Evolutionary conservation across 2,888 invertebrate species (phyloP).

Genomic region (Ferdinandea cuprea): DNA sequence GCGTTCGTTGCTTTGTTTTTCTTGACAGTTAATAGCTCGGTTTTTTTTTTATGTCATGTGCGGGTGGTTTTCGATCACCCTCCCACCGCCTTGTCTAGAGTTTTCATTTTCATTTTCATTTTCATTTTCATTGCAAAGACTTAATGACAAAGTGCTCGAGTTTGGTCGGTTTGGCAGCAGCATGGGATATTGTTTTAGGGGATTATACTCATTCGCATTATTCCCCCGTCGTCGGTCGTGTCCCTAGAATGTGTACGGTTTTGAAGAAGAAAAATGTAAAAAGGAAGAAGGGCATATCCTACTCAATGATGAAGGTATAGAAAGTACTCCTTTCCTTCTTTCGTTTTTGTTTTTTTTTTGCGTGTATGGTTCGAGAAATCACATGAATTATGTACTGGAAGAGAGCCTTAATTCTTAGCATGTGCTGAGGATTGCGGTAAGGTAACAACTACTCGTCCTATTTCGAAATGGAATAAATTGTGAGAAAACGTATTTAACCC

Average conservation of each 20-base stretch:
- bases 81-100: neutral
- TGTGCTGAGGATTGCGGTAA: slow-evolving; percentile 22
- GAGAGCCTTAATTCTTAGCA: slow-evolving; percentile 32
- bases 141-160: slow-evolving; percentile 42
- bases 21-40: slow-evolving; percentile 28
- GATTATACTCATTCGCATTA: slow-evolving; percentile 20
- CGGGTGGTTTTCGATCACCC: neutral
- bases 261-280: neutral
- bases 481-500: neutral
- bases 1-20: slow-evolving; percentile 11
- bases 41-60: slow-evolving; percentile 7
- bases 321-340: no score
- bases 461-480: neutral
- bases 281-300: neutral
- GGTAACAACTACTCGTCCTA: neutral
- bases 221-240: no score
- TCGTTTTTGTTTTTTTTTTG: neutral
- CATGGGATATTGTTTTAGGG: slow-evolving; percentile 38
- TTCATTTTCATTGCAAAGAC: slow-evolving; percentile 28
- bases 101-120: no score
- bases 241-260: no score
- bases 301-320: neutral
- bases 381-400: slow-evolving; percentile 37
- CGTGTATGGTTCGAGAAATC: slow-evolving; percentile 4
- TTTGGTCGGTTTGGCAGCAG: slow-evolving; percentile 3